A percentile compares a stretch with the other conserved stretches of the same genome.
Evolutionary conservation across 2,888 invertebrate genomes (phyloP).

Genomic region (Mellilla xanthometata): DNA sequence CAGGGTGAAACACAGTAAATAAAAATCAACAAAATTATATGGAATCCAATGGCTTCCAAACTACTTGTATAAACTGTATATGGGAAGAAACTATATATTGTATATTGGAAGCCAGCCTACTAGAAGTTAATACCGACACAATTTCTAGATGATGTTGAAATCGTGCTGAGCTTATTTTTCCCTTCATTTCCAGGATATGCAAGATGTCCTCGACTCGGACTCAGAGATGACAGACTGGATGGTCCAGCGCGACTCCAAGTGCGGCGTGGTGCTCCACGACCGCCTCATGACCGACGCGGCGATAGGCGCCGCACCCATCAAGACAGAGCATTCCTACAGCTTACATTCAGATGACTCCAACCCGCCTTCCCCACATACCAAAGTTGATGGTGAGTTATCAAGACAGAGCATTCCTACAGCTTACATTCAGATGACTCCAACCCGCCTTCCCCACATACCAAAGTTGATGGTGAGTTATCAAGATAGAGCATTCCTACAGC

Average conservation of each 20-base stretch:
- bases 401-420: slow-evolving; percentile 97
- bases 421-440: slow-evolving; percentile 87
- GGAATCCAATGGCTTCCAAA: too few species aligned
- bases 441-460: slow-evolving; percentile 87
- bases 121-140: too few species aligned
- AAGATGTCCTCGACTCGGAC: slow-evolving; percentile 86
- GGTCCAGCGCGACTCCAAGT: slow-evolving; percentile 85
- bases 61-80: too few species aligned
- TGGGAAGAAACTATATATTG: too few species aligned
- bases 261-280: slow-evolving; percentile 92
- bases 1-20: too few species aligned
- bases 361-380: slow-evolving; percentile 87
- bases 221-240: slow-evolving; percentile 87
- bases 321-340: slow-evolving; percentile 97
- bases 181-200: slow-evolving; percentile 83
- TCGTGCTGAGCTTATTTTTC: slow-evolving; percentile 8
- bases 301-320: slow-evolving; percentile 91
- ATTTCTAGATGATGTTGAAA: too few species aligned
- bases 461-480: slow-evolving; percentile 90
- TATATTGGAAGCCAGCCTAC: too few species aligned
- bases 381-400: slow-evolving; percentile 90
- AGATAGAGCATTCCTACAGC: slow-evolving; percentile 97
- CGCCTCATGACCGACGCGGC: slow-evolving; percentile 95
- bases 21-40: too few species aligned
- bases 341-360: slow-evolving; percentile 87